A percentile compares a stretch with the other conserved stretches of the same genome.
Evolutionary conservation across 1,140 invertebrate genomes (phyloP).

Genomic region (Lamellibrachia luymesi): DNA sequence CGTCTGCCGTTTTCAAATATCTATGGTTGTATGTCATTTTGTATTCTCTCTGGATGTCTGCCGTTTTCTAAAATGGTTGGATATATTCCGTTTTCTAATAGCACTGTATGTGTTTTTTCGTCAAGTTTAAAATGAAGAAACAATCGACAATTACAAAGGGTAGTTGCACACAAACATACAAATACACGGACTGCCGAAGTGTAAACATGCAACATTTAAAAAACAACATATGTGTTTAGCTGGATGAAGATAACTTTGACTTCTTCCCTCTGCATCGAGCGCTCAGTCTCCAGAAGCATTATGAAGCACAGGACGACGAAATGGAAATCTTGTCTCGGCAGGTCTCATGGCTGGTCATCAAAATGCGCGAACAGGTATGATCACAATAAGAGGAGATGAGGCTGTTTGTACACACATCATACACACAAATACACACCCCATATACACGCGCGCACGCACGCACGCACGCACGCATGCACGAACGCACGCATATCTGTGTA

Average conservation of each 20-base stretch:
- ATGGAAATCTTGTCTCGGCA: not conserved
- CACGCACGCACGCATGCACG: too few species aligned
- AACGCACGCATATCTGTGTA: not conserved
- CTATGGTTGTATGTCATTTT: too few species aligned
- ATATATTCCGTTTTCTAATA: not conserved
- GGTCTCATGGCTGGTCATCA: not conserved
- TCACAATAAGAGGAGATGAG: not conserved
- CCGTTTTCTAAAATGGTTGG: not conserved
- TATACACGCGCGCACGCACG: not conserved
- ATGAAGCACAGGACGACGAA: slow-evolving; percentile 16
- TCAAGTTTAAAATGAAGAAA: too few species aligned
- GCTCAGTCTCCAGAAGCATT: slow-evolving; percentile 38
- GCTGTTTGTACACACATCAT: not conserved
- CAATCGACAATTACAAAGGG: too few species aligned
- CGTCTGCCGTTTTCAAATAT: too few species aligned
- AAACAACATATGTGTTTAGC: too few species aligned
- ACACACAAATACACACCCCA: not conserved
- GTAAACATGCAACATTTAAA: too few species aligned
- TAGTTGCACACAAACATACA: too few species aligned
- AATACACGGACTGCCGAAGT: too few species aligned
- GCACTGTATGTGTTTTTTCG: not conserved
- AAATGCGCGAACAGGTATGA: not conserved
- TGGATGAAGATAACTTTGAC: slow-evolving; percentile 52
- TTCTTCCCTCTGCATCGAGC: slow-evolving; percentile 56
- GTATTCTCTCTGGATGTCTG: not conserved